Percentiles rank a stretch among this genome's conserved stretches.
Evolutionary conservation across 1,140 invertebrate genomes (phyloP).

Genomic region (Drosophila grimshawi): DNA sequence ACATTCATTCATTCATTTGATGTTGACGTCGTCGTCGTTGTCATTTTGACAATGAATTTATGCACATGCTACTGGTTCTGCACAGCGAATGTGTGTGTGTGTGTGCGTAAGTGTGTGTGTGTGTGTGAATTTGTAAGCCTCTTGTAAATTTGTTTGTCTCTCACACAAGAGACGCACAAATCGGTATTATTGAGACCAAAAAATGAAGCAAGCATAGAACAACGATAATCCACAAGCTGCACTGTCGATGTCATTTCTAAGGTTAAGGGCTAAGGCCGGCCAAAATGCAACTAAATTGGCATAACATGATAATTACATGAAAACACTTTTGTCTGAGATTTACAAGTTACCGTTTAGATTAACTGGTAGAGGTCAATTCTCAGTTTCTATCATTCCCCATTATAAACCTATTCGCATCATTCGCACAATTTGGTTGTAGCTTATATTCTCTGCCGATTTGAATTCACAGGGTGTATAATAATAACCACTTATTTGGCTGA

Average conservation of each 20-base stretch:
- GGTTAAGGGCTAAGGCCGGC: conserved; percentile 27
- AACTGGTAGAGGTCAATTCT: too few species aligned
- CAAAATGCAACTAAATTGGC: neutral
- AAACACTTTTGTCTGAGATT: too few species aligned
- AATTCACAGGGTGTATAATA: neutral
- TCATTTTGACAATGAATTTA: conserved; percentile 75
- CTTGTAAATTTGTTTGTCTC: conserved; percentile 46
- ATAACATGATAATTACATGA: neutral
- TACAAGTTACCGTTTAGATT: too few species aligned
- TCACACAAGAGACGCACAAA: conserved; percentile 28
- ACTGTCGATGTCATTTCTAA: conserved; percentile 67
- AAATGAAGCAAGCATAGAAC: conserved; percentile 7
- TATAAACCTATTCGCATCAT: too few species aligned
- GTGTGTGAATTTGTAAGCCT: conserved; percentile 10
- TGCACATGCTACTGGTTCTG: conserved; percentile 52
- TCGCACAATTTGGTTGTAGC: too few species aligned
- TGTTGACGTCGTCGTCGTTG: conserved; percentile 48
- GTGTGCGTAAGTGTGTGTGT: conserved; percentile 6
- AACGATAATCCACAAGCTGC: conserved; percentile 54
- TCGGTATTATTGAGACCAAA: conserved; percentile 3
- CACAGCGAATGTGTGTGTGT: neutral
- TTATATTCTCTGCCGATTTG: neutral
- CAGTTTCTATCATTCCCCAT: too few species aligned
- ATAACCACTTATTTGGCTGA: conserved; percentile 23
- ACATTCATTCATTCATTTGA: conserved; percentile 65